These are phyloP conservation scores for Dermolepida albohirtum DNA, from an alignment of 2,888 invertebrate species.

Conservation along the genomic window DNA sequence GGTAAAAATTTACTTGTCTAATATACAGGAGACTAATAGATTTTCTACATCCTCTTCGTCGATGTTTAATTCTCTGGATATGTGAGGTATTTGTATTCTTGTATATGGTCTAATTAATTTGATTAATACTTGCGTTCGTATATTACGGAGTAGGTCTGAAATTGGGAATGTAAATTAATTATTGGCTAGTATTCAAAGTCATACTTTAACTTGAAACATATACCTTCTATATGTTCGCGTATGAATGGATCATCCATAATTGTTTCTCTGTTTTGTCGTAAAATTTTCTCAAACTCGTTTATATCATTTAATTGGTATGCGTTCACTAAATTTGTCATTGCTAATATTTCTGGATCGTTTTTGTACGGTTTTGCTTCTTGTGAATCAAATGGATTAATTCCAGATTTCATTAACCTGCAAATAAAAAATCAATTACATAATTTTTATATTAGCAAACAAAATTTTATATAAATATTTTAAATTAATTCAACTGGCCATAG, in stretches of 20 bases:
- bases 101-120: slow-evolving; percentile 98
- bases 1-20: slow-evolving; percentile 81
- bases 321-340: slow-evolving; percentile 98
- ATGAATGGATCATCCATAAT: slow-evolving; percentile 99
- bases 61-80: slow-evolving; percentile 94
- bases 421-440: slow-evolving; percentile 9
- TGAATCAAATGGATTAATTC: slow-evolving; percentile 99
- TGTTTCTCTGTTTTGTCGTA: slow-evolving; percentile 92
- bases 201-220: too few species aligned
- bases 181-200: background rate
- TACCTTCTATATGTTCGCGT: slow-evolving; percentile 95
- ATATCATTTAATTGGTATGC: slow-evolving; percentile 99
- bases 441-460: too few species aligned
- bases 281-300: slow-evolving; percentile 96
- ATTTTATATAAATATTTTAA: too few species aligned
- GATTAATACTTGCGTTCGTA: slow-evolving; percentile 96
- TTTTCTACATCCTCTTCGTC: slow-evolving; percentile 96
- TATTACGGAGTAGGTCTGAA: slow-evolving; percentile 90
- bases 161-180: slow-evolving; percentile 41
- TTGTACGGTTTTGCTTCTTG: slow-evolving; percentile 99
- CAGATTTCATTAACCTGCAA: slow-evolving; percentile 97
- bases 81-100: slow-evolving; percentile 96
- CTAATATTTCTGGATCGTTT: slow-evolving; percentile 98
- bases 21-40: slow-evolving; percentile 95
- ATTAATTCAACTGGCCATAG: too few species aligned